phyloP scores from a whole-genome alignment of 2,888 invertebrate species.

The Stenoptilia bipunctidactyla region DNA sequence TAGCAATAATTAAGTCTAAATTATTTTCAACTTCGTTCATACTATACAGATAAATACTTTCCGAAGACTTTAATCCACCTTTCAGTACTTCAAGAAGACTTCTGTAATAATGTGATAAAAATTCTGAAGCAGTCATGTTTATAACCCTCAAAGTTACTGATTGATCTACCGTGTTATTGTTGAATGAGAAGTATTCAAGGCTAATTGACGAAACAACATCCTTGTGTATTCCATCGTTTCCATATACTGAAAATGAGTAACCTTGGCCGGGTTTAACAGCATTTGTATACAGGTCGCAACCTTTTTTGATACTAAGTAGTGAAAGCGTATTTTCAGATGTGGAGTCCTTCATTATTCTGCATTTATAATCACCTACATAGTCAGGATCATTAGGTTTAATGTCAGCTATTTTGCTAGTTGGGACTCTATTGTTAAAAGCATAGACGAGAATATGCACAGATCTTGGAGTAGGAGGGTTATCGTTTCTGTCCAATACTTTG shows the following conservation, averaged over 20 bases:
- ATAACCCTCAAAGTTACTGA: conserved; percentile 82
- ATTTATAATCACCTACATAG: conserved; percentile 89
- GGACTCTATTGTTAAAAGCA: conserved; percentile 81
- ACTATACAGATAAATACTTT: conserved; percentile 79
- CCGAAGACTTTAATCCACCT: conserved; percentile 73
- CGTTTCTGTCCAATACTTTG: conserved; percentile 88
- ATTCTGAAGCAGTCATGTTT: conserved; percentile 80
- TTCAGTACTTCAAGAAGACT: conserved; percentile 80
- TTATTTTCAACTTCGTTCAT: conserved; percentile 76
- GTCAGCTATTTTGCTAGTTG: conserved; percentile 88
- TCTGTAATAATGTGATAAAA: conserved; percentile 83
- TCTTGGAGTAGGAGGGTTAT: conserved; percentile 88
- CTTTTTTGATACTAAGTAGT: conserved; percentile 78
- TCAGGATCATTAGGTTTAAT: conserved; percentile 95
- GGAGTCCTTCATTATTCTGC: conserved; percentile 81
- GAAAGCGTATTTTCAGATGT: conserved; percentile 69
- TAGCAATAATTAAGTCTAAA: conserved; percentile 80
- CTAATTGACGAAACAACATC: conserved; percentile 90
- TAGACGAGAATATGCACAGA: conserved; percentile 85
- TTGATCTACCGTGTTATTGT: conserved; percentile 85
- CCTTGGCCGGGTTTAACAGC: conserved; percentile 79
- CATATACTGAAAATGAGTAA: conserved; percentile 83
- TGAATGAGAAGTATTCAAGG: conserved; percentile 84
- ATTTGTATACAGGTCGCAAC: conserved; percentile 84
- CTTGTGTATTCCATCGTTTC: conserved; percentile 90